Percentiles rank a stretch among this genome's conserved stretches.
Evolutionary conservation across 2,888 invertebrate species (phyloP).

Genomic region (Leucophora obtusa): DNA sequence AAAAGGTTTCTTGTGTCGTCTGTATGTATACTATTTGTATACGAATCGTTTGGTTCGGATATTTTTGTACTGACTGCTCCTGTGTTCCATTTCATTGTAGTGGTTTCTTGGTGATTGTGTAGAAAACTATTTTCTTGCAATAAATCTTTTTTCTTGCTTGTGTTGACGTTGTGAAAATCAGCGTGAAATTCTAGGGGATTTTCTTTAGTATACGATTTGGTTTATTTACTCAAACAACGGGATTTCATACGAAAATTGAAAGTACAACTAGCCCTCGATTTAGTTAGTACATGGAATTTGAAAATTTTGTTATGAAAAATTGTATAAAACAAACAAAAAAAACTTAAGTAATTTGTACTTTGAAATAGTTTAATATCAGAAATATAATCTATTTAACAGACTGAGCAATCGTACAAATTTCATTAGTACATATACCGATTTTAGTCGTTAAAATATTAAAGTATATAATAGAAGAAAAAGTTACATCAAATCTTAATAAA

Average conservation of each 20-base stretch:
- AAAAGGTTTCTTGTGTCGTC: conserved; percentile 44
- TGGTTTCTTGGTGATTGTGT: conserved; percentile 41
- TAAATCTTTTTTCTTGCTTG: conserved; percentile 56
- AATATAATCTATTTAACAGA: no score
- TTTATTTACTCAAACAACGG: not conserved
- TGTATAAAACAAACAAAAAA: no score
- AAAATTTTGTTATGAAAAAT: no score
- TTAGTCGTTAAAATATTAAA: no score
- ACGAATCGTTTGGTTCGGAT: conserved; percentile 4
- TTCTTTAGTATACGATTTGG: conserved; percentile 29
- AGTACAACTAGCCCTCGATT: no score
- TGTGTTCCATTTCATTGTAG: conserved; percentile 12
- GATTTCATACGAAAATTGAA: conserved; percentile 22
- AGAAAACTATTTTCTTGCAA: conserved; percentile 53
- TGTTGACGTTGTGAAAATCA: conserved; percentile 63
- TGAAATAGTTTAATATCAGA: no score
- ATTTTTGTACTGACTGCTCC: not conserved
- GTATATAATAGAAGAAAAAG: no score
- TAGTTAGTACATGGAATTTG: no score
- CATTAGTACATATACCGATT: no score
- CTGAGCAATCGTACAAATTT: no score
- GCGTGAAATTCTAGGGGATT: conserved; percentile 60
- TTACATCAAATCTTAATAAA: no score
- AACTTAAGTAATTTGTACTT: no score
- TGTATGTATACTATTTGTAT: not conserved